Base-by-base conservation (phyloP, 2,888 invertebrate species). In the Acrobeloides nanus region DNA sequence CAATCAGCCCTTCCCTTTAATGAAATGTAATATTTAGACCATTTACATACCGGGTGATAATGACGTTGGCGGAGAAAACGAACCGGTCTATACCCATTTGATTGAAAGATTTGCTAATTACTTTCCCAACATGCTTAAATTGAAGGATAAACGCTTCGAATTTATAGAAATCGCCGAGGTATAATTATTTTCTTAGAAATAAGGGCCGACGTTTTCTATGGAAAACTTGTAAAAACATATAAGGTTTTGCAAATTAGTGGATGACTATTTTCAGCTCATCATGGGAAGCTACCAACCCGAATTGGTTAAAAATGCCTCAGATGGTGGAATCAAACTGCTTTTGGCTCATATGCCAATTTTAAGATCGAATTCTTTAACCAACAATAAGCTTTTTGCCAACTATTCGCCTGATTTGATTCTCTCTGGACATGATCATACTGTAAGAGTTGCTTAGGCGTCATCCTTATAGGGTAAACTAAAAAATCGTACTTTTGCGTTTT, bases 31-130 rank as follows among this genome's bases (percentile, higher is more conserved):
- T n/a, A n/a, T 61, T 53, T 67, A 76, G 75, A 69, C 66, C 35
- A 68, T 93, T 43, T 89, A 85, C 80, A 76, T 93, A 54, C 87
- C 92, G 18, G 95, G 95, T 4, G 95, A 95, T 75, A 95, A 95
- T 76, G 95, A 95, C 73, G 87, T 95, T 49, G 95, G 93, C 6
- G 93, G 95, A 12, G 93, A 95, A 76, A 83, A 77, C 41, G 70
- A 68, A 34, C 53, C 53, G 4, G 57, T 66, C 7, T 23, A 47
- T 25, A 21, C 46, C n/a, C 41, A 40, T 20, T 20, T 55, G 20
- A 23, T 49, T 25, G 38, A 34, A n/a, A 21, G 38, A 21, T 51
- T 51, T 15, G 43, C 27, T 7, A 26, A 15, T 3, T 17, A 33
- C n/a, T 52, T 53, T 32, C 40, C 48, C 4, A 25, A 38, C 15